These are phyloP conservation scores for Oreortyx pictus DNA, from an alignment of 2,797 vertebrate genomes.

Conservation along the genomic window DNA sequence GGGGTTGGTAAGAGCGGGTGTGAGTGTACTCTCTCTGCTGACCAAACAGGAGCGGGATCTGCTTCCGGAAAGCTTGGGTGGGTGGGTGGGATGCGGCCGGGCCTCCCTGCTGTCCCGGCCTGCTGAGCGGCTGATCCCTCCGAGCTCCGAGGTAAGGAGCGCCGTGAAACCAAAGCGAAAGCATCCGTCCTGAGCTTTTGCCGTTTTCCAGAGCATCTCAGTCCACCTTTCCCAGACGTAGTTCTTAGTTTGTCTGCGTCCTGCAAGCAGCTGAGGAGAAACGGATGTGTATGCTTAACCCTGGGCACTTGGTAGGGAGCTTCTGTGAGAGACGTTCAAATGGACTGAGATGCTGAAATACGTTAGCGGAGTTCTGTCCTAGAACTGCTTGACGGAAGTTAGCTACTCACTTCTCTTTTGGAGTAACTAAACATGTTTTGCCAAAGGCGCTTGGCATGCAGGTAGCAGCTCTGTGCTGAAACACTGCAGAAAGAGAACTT, in stretches of 20 bases:
- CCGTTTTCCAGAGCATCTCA: background rate
- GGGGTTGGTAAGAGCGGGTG: fast-evolving
- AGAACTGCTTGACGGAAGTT: fast-evolving
- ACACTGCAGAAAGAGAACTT: background rate
- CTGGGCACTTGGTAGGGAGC: background rate
- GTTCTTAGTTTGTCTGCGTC: background rate
- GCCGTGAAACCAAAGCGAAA: fast-evolving
- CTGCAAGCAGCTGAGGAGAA: background rate
- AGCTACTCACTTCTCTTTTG: background rate
- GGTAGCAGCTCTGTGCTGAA: background rate
- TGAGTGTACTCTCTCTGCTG: background rate
- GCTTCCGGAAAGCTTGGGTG: background rate
- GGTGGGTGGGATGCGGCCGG: constrained; percentile 32
- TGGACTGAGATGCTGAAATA: fast-evolving
- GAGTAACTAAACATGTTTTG: background rate
- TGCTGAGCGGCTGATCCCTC: background rate
- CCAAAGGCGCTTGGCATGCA: fast-evolving
- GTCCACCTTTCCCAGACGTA: fast-evolving
- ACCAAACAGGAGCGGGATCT: background rate
- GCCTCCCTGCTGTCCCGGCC: background rate
- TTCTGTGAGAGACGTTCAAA: background rate
- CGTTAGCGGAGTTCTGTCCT: background rate
- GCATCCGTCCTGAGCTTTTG: background rate
- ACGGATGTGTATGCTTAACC: fast-evolving
- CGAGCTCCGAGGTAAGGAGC: constrained; percentile 6